Base-by-base conservation (phyloP, 2,797 vertebrate species). In the Lophius americanus region DNA sequence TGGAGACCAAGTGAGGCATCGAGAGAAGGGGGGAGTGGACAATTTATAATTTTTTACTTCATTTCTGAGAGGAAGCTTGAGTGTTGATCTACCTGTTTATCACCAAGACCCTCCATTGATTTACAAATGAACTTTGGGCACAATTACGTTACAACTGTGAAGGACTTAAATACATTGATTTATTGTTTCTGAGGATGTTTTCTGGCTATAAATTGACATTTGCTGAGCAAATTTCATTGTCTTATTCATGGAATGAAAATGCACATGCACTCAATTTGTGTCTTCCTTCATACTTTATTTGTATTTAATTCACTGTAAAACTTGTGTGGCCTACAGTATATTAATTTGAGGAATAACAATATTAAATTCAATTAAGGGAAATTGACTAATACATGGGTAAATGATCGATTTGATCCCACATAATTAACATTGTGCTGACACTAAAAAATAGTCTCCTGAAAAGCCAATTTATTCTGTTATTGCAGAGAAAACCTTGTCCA, bases 221-320 rank as follows among this genome's bases (percentile, higher is more conserved):
- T 38, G 37, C 7, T 11, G 3, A 39, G 4, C 42, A 7, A 7
- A 36, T 5, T 51, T 4, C 1, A 4, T 38, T 38, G 4, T 38
- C 49, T 33, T 33, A 11, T 36, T 51, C 10, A 73, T 10, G 5
- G 66, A 44, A 33, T 60, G 50, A 51, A 60, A 60, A 60, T 2
- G 37, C 23, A 23, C 23, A 23, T 23, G 23, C 23, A 23, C 23
- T 1, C 23, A 23, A 23, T 23, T 23, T 23, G 23, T 23, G 23
- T 23, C 23, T 23, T 23, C 23, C 23, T 23, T 23, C 23, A 23
- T 23, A 23, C 23, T 23, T 23, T 23, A 23, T 23, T 23, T 23
- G 23, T 23, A 23, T 23, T 23, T 23, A 23, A 23, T 23, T 23
- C 8, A 4, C 1, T 7, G 43, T 61, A 36, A 12, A 7, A 13